Conservation (phyloP, 2,888 invertebrate genomes). For the Cybosia mesomella region DNA sequence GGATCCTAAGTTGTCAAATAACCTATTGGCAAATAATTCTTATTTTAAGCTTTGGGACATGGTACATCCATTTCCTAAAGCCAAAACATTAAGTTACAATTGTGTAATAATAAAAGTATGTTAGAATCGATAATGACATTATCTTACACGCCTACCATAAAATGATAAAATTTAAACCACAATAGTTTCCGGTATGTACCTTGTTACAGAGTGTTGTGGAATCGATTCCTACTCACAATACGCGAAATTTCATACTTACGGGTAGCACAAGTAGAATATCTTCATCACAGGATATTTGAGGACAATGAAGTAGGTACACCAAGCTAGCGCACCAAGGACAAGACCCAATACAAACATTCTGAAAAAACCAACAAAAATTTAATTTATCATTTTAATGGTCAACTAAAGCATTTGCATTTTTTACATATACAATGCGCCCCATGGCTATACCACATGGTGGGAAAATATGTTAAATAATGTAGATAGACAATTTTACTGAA, state of each 20-base stretch:
- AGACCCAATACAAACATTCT: constrained; percentile 89
- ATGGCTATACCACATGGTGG: no score
- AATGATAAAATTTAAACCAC: not conserved
- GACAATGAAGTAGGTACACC: constrained; percentile 91
- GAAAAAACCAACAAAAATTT: constrained; percentile 26
- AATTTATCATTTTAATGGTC: not conserved
- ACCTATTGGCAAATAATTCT: no score
- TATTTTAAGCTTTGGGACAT: no score
- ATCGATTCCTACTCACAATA: not conserved
- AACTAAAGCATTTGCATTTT: no score
- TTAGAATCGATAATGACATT: not conserved
- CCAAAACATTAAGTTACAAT: no score
- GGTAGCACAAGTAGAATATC: constrained; percentile 95
- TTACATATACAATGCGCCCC: no score
- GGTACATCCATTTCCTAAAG: no score
- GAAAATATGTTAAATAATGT: not conserved
- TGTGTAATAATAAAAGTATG: not conserved
- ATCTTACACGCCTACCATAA: not conserved
- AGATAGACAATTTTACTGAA: no score
- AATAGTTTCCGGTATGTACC: not conserved
- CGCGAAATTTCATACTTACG: constrained; percentile 89
- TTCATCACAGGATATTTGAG: constrained; percentile 92
- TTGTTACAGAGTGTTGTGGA: no score
- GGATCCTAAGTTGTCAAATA: no score
- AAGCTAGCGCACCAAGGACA: constrained; percentile 87